phyloP scores from a whole-genome alignment of 1,140 invertebrate species.

The Psilanteris sp. region DNA sequence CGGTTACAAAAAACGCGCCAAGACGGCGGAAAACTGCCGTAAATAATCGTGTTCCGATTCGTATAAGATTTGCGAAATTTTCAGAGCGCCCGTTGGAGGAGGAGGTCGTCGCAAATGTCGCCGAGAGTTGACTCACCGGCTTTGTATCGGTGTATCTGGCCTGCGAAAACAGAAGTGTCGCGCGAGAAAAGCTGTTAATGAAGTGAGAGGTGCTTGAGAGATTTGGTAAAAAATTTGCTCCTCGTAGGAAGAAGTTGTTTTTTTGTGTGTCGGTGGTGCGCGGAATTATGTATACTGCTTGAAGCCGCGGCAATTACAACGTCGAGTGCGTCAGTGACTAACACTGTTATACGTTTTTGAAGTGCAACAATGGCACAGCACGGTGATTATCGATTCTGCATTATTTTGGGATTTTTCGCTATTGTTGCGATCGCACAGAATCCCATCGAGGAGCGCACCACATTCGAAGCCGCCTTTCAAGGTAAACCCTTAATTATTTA shows the following conservation, averaged over 20 bases:
- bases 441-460: constrained; percentile 76
- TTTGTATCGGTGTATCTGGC: constrained; percentile 15
- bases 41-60: constrained; percentile 1
- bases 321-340: constrained; percentile 35
- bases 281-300: constrained; percentile 50
- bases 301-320: constrained; percentile 25
- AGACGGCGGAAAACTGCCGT: too few species aligned
- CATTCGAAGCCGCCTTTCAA: constrained; percentile 82
- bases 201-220: constrained; percentile 37
- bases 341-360: constrained; percentile 41
- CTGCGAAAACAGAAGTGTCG: constrained; percentile 25
- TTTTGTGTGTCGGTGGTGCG: constrained; percentile 10
- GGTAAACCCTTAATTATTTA: constrained; percentile 71
- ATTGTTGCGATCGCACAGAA: constrained; percentile 68
- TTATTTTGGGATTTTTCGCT: constrained; percentile 69
- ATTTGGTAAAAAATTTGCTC: constrained; percentile 29
- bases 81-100: constrained; percentile 14
- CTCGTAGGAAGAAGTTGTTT: constrained; percentile 1
- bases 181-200: constrained; percentile 16
- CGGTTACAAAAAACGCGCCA: too few species aligned
- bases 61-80: constrained; percentile 1
- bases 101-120: constrained; percentile 29
- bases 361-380: constrained; percentile 65
- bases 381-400: constrained; percentile 66
- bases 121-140: constrained; percentile 8